A percentile compares a stretch with the other conserved stretches of the same genome.
phyloP scores from a whole-genome alignment of 2,797 vertebrate species.

The Limnodromus scolopaceus region DNA sequence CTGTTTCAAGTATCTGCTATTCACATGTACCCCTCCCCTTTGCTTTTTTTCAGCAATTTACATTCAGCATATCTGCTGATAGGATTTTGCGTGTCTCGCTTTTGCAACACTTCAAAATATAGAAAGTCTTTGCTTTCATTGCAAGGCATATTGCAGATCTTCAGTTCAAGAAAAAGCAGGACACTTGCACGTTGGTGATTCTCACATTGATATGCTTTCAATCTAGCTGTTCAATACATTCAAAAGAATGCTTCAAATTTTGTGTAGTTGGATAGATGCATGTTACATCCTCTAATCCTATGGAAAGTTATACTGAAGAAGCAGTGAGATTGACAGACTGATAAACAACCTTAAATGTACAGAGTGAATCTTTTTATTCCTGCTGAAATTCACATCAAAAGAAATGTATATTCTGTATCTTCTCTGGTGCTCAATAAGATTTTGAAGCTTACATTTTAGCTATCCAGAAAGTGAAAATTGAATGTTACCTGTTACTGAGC shows the following conservation, averaged over 20 bases:
- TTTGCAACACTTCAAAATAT: neutral
- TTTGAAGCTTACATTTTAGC: neutral
- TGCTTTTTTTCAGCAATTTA: neutral
- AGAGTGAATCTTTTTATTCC: neutral
- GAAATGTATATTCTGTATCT: neutral
- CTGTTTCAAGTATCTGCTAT: neutral
- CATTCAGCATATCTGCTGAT: neutral
- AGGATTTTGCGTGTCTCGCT: neutral
- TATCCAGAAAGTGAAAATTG: neutral
- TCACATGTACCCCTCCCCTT: neutral
- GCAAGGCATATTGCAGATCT: neutral
- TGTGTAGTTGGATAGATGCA: neutral
- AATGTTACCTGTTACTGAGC: neutral
- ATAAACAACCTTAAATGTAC: neutral
- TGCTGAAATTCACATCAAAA: neutral
- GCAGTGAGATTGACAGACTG: neutral
- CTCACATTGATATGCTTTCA: neutral
- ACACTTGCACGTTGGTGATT: neutral
- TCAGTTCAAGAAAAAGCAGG: neutral
- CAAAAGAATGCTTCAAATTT: neutral
- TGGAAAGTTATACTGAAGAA: neutral
- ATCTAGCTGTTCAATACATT: neutral
- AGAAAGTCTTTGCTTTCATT: neutral
- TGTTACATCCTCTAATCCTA: neutral
- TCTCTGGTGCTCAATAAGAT: neutral